Conservation (phyloP, 2,888 invertebrate species). For the Cancer borealis region DNA sequence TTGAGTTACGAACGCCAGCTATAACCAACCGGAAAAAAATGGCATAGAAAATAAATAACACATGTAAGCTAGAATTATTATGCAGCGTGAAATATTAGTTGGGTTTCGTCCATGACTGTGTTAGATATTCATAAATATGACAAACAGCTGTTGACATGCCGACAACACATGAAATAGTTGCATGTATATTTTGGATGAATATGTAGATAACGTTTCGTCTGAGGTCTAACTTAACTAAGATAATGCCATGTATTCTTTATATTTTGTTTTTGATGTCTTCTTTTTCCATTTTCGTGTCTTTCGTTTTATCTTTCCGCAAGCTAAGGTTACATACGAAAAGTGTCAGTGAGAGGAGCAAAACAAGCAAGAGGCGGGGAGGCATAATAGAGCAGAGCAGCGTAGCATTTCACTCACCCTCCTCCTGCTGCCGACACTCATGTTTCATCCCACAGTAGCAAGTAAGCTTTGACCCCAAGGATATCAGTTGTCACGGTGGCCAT, state of each 20-base stretch:
- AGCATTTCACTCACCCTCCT: neutral
- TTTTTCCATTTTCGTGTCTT: too few species aligned
- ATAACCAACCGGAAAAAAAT: conserved; percentile 9
- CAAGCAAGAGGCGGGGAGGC: neutral
- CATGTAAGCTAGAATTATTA: conserved; percentile 36
- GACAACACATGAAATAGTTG: conserved; percentile 53
- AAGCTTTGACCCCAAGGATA: neutral
- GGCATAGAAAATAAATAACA: conserved; percentile 32
- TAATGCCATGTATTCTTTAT: neutral
- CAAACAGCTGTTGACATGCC: conserved; percentile 47
- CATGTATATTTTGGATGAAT: conserved; percentile 14
- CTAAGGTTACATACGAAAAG: neutral
- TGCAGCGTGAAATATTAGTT: neutral
- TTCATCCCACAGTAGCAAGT: neutral
- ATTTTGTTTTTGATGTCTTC: neutral
- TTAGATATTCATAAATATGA: conserved; percentile 54
- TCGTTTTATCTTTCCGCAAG: neutral
- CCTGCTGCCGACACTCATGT: neutral
- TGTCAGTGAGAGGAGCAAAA: neutral
- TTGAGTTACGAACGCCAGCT: neutral
- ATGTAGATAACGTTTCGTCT: neutral
- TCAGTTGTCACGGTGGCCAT: neutral
- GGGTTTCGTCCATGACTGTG: conserved; percentile 34
- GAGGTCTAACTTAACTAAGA: neutral
- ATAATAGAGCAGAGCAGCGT: neutral